A percentile compares a stretch with the other conserved stretches of the same genome.
phyloP scores from a whole-genome alignment of 2,797 vertebrate species.

The Rhabdomys pumilio region DNA sequence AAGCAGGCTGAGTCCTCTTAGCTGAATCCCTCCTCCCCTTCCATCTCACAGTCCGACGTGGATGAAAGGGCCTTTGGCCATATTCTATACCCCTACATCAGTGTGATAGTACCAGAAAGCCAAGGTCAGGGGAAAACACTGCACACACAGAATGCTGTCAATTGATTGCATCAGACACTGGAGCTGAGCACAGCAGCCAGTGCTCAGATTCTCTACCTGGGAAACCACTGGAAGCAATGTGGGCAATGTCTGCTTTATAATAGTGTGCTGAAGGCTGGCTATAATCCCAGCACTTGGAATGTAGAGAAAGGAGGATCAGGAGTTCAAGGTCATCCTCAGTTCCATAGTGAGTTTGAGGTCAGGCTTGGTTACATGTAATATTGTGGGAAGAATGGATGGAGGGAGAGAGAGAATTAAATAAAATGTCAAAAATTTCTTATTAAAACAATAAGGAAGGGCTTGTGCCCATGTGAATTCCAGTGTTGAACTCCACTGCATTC shows the following conservation, averaged over 20 bases:
- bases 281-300: not conserved
- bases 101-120: not conserved
- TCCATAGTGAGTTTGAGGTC: not conserved
- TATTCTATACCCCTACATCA: too few species aligned
- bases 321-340: not conserved
- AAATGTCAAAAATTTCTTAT: not conserved
- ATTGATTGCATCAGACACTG: not conserved
- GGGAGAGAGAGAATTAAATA: not conserved
- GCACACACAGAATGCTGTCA: not conserved
- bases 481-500: not conserved
- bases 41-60: rapidly evolving
- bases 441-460: not conserved
- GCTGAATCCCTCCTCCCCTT: not conserved
- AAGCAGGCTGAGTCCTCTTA: not conserved
- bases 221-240: not conserved
- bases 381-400: not conserved
- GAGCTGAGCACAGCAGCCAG: not conserved
- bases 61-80: not conserved
- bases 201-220: not conserved
- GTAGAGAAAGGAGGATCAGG: not conserved
- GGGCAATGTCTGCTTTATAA: not conserved
- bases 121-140: not conserved
- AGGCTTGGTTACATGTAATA: not conserved
- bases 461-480: not conserved
- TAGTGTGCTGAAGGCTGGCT: not conserved